These are phyloP conservation scores for Diphyllodes magnificus DNA, from an alignment of 2,113 vertebrate genomes.

Conservation along the genomic window DNA sequence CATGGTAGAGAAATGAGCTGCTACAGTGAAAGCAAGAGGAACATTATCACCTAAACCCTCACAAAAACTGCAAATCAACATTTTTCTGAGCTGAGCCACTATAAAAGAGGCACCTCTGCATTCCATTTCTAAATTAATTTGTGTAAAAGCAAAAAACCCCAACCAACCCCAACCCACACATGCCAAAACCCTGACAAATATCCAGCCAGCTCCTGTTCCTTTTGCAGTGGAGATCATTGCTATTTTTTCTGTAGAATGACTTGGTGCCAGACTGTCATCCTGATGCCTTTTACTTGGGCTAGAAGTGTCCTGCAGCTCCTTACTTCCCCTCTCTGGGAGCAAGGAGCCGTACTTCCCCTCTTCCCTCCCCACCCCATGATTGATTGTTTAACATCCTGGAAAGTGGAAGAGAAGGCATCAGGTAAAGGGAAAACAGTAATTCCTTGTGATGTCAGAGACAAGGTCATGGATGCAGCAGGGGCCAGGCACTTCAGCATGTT, in stretches of 20 bases:
- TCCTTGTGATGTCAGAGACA: not conserved
- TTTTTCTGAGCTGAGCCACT: not conserved
- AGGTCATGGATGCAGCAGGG: not conserved
- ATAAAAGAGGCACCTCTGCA: not conserved
- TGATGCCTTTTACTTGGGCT: not conserved
- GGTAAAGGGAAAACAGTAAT: not conserved
- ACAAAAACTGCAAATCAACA: not conserved
- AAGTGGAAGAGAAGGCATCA: not conserved
- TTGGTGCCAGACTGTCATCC: not conserved
- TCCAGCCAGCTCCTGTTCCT: not conserved
- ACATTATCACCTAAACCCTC: not conserved
- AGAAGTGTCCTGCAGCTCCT: not conserved
- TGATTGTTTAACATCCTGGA: not conserved
- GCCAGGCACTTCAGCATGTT: not conserved
- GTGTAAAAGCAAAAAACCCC: constrained; percentile 12
- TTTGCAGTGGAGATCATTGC: not conserved
- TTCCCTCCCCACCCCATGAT: not conserved
- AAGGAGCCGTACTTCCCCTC: not conserved
- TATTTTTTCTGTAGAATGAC: constrained; percentile 29
- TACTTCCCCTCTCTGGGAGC: not conserved
- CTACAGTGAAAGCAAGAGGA: not conserved
- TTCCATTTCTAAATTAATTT: constrained; percentile 50
- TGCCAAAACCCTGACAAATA: constrained; percentile 36
- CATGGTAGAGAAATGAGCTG: not conserved
- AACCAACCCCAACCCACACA: not conserved